phyloP scores from a whole-genome alignment of 2,888 invertebrate genomes.

The Ditylenchus weischeri region DNA sequence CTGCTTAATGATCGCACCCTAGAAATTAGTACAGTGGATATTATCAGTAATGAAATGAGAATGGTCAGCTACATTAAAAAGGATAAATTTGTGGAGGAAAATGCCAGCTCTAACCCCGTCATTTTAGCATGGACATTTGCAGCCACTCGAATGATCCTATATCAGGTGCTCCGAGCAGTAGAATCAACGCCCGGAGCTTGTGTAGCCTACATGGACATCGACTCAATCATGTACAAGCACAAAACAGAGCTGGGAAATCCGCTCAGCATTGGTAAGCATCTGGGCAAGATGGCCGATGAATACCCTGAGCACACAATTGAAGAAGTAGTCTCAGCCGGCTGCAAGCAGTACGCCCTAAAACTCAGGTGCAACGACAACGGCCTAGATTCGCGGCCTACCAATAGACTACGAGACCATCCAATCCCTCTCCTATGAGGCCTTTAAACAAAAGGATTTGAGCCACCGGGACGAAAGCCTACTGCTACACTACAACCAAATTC shows the following conservation, averaged over 20 bases:
- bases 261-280: neutral
- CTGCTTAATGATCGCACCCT: constrained; percentile 11
- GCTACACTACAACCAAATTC: no score
- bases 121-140: constrained; percentile 11
- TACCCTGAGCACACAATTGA: neutral
- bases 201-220: constrained; percentile 4
- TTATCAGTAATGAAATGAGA: neutral
- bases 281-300: neutral
- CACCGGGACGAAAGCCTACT: no score
- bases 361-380: neutral
- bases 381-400: neutral
- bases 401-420: neutral
- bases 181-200: constrained; percentile 1
- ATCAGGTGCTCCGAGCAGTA: constrained; percentile 6
- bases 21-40: neutral
- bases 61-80: neutral
- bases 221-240: neutral
- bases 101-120: neutral
- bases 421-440: no score
- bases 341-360: neutral
- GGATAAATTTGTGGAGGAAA: constrained; percentile 12
- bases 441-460: no score
- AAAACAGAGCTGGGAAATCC: no score
- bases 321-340: neutral
- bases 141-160: neutral